Percentiles rank a stretch among this genome's conserved stretches.
These are phyloP conservation scores for Vireo altiloquus DNA, from an alignment of 2,113 vertebrate species.

Conservation along the genomic window DNA sequence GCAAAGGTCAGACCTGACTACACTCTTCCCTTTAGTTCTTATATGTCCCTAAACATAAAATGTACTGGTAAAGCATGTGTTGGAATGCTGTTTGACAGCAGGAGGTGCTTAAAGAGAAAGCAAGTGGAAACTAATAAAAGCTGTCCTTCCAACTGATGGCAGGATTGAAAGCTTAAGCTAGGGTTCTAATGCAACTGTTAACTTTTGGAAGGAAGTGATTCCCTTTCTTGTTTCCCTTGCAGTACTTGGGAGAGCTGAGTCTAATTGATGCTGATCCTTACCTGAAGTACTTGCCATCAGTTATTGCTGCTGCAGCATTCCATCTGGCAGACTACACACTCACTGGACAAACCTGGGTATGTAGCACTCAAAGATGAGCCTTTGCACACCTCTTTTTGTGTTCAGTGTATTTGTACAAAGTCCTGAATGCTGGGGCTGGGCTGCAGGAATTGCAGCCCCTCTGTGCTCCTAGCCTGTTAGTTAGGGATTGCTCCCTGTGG, in stretches of 20 bases:
- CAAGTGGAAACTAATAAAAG: background rate
- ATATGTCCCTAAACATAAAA: background rate
- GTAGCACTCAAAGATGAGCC: background rate
- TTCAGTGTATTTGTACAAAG: accelerated
- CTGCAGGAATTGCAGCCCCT: background rate
- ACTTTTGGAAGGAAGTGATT: background rate
- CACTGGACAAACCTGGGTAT: conserved; percentile 86
- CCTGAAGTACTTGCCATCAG: conserved; percentile 91
- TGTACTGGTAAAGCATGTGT: background rate
- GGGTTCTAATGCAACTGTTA: background rate
- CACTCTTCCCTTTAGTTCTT: background rate
- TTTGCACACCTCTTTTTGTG: accelerated
- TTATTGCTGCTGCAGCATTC: conserved; percentile 89
- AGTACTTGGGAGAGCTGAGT: conserved; percentile 94
- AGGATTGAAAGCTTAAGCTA: background rate
- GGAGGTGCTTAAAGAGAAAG: background rate
- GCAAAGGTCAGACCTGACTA: background rate
- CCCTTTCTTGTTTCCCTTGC: background rate
- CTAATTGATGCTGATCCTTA: conserved; percentile 92
- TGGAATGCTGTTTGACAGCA: background rate
- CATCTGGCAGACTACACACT: conserved; percentile 83
- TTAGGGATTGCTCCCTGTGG: background rate
- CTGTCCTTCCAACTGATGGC: background rate
- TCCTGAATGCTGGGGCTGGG: background rate
- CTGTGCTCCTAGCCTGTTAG: background rate